Base-by-base conservation (phyloP, 1,140 invertebrate genomes). In the Meloidogyne exigua region DNA sequence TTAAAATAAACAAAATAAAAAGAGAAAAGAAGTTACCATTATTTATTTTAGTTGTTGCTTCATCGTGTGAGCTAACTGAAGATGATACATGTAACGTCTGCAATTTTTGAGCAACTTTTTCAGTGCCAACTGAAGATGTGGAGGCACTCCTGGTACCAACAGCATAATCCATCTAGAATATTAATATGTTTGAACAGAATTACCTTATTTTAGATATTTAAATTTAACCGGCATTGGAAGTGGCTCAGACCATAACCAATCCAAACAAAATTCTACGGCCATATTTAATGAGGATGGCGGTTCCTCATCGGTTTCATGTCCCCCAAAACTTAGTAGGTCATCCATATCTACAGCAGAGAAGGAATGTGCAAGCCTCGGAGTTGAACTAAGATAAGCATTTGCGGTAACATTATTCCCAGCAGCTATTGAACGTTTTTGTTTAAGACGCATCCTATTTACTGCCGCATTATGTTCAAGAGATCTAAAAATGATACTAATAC, bases 181-280 rank as follows among this genome's bases (percentile, higher is more conserved):
- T 32, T 32, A 32, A 32, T 32, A 32, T 7, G 2, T 32, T 32
- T 57, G 21, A 57, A 49, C 44, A 49, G 2, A 15, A 49, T 49
- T 32, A 32, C 7, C 2, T 32, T 32, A 32, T 32, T 32, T 32
- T 39, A 0, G 36, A 10, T 39, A 39, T 39, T 39, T 39, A 39
- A 39, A 39, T 39, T 65, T 23, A 9, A 68, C 28, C 15, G 39
- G 66, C 9, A 49, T 21, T 5, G 39, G 72, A 39, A 66, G 57
- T n/a, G 66, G 66, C 25, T 73, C 72, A n/a, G 72, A 42, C 72
- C 57, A 75, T 15, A 78, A 23, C 76, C 76, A 78, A 11, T 78
- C 44, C 25, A 78, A 62, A 49, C 76, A 78, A 62, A 68, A 78
- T 64, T 78, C 76, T 26, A 78, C 73, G 10, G 76, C 73, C 42